Evolutionary conservation across 1,140 invertebrate genomes (phyloP), one percentile per base, ranked within the genome.

Genomic region (Pemphigus obesinymphae): DNA sequence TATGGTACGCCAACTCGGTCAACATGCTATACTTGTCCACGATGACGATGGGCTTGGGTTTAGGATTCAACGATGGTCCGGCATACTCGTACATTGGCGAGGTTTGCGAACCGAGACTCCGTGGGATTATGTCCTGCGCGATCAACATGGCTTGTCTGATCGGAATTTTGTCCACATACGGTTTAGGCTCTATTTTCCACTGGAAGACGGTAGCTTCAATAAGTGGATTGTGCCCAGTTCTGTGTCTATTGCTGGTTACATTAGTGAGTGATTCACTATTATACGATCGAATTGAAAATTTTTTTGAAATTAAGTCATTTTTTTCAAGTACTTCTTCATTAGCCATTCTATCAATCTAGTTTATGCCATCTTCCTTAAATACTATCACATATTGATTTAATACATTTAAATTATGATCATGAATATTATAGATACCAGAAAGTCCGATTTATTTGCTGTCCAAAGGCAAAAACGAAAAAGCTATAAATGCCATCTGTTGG

Each of bases 361-460:
- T n/a, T n/a, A n/a, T n/a, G n/a, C n/a, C n/a, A n/a, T n/a, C n/a
- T n/a, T n/a, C n/a, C n/a, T n/a, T n/a, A n/a, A n/a, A n/a, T n/a
- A n/a, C n/a, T n/a, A n/a, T n/a, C n/a, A n/a, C n/a, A n/a, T n/a
- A n/a, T n/a, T n/a, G n/a, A n/a, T n/a, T n/a, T n/a, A n/a, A n/a
- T n/a, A n/a, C n/a, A n/a, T n/a, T n/a, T n/a, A n/a, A n/a, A n/a
- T 17, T 17, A 17, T 43, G 45, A 2, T 72, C 15, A 3, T 29
- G 15, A n/a, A n/a, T n/a, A n/a, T n/a, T 45, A 48, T 68, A 89
- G 89, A 86, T 92, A 11, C 92, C 92, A 11, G 92, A 93, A 87
- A 90, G 91, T 8, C 92, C 92, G 50, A 87, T 91, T 13, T 92
- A 91, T 91, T 85, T 91, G 8, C 83, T 90, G 66, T 87, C 87